Conservation (phyloP, 2,797 vertebrate species). For the Eptatretus atami region DNA sequence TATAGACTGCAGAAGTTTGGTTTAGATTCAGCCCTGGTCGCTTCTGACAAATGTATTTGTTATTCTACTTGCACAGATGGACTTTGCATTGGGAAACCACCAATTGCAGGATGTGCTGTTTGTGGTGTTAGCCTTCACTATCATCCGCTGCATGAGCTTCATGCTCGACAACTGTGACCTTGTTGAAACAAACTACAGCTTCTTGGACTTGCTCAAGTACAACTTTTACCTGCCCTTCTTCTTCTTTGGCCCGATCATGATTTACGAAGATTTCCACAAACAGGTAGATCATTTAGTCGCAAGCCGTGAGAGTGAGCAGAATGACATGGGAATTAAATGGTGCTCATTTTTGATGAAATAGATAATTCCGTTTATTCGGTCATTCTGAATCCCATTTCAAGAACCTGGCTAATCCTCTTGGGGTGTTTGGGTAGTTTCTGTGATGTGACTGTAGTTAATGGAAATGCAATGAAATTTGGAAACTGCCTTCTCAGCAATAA, state of each 20-base stretch:
- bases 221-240: constrained; percentile 99
- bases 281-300: constrained; percentile 21
- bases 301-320: no score
- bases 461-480: no score
- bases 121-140: constrained; percentile 53
- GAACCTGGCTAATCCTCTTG: no score
- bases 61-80: constrained; percentile 17
- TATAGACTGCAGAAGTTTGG: no score
- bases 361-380: no score
- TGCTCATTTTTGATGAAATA: no score
- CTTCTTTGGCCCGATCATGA: constrained; percentile 90
- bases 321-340: no score
- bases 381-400: no score
- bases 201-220: constrained; percentile 73
- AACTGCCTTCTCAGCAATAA: no score
- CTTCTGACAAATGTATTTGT: background rate
- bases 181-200: constrained; percentile 43
- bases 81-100: constrained; percentile 42
- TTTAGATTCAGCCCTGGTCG: no score
- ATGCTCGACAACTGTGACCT: constrained; percentile 47
- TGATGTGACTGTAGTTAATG: no score
- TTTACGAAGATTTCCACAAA: constrained; percentile 46
- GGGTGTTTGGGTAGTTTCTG: no score
- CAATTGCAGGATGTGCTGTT: constrained; percentile 57
- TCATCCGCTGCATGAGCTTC: constrained; percentile 78